Evolutionary conservation across 2,888 invertebrate species (phyloP), one percentile per base, ranked within the genome.

Genomic region (Erannis defoliaria): DNA sequence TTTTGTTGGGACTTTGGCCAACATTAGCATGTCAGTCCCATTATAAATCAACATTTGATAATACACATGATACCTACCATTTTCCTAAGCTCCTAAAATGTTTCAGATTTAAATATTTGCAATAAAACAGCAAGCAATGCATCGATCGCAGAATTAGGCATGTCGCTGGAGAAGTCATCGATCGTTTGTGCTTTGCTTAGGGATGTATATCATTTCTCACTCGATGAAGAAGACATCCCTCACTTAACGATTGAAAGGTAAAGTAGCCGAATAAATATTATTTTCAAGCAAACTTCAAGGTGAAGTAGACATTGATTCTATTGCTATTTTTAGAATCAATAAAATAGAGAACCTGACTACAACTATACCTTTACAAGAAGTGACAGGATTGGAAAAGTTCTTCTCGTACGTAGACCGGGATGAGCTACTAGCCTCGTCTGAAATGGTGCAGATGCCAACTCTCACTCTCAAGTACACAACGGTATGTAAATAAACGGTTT

Each of bases 351-450:
- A 14, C 1, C 40, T 8, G 31, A 40, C 10, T n/a, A 29, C 16
- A 9, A 12, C 0, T 8, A 19, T 0, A n/a, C 18, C 10, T 1
- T 64, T 67, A 2, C 35, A 66, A 8, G 62, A 75, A 4, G 49
- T 53, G 0, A 64, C 55, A 19, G 86, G 81, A 5, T 68, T 86
- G 10, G 65, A 60, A 29, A 70, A 70, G 2, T 81, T 82, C 58
- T 77, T 77, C 29, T 72, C 73, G 0, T 68, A 70, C 12, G 69
- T 83, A 2, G 79, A 80, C 12, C 54, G 73, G 0, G 81, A 86
- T 57, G 84, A 81, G 49, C 60, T 86, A 1, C 29, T 62, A 1
- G 80, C 80, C 4, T 76, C 77, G 0, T 61, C 70, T 4, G 78
- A 83, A n/a, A 61, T 78, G 16, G 68, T 80, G 6, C 37, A 33